Base-by-base conservation (phyloP, 1,140 invertebrate species). In the Penaeus chinensis region DNA sequence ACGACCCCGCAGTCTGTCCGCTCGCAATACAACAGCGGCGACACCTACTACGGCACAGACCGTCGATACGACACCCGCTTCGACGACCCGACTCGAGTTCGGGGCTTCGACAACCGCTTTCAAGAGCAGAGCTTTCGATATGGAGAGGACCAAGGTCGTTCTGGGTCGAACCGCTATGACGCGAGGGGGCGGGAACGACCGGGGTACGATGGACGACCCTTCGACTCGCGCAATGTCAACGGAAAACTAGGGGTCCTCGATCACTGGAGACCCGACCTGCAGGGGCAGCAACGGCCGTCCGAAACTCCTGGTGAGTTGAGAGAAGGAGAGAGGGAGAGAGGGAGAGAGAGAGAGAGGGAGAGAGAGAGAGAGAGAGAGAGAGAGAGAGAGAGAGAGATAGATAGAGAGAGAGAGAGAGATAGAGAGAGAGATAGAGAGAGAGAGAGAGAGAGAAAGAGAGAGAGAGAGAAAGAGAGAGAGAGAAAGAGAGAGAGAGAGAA, bases 31-130 rank as follows among this genome's bases (percentile, higher is more conserved):
- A 83, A 77, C 80, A 81, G 62, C 22, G 85, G 85, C 1, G 85
- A 87, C 85, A 87, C 85, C 5, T 82, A 82, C 71, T 87, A 82
- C 71, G 85, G 85, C 27, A 87, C 85, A 18, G 85, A 87, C 80
- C 66, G 80, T 16, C 66, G 85, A 18, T 87, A 87, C 80, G 85
- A 87, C 85, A 87, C 85, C 32, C 85, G 80, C 3, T 87, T 82
- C 80, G 85, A 87, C 61, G 85, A 87, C 37, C 85, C 85, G 18
- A 27, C 65, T 20, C 71, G 60, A 63, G 37, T 71, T 22, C 79
- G 85, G n/a, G 85, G 85, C 32, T 87, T 78, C 80, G 85, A 87
- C 27, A 82, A 82, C 60, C 69, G 80, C 22, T 87, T 47, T 61
- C 65, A 65, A n/a, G 85, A 87, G 20, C 54, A 20, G 13, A 66